Evolutionary conservation across 2,113 vertebrate genomes (phyloP).

Genomic region (Eptatretus burgeri): DNA sequence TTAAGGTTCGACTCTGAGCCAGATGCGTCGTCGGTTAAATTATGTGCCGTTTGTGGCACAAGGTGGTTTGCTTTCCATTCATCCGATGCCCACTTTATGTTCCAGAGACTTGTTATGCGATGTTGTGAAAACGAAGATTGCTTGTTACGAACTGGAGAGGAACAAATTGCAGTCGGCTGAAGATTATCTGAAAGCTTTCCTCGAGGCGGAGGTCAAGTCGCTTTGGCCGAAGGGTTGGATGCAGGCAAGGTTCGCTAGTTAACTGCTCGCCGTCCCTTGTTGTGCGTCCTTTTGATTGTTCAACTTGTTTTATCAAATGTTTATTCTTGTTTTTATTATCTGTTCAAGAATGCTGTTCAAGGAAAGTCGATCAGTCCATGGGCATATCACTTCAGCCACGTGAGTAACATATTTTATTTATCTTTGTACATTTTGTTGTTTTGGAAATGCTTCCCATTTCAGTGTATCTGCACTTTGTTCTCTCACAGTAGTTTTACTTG

Average conservation of each 20-base stretch:
- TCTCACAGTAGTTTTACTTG: too few relatives aligned
- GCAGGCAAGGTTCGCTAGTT: conserved; percentile 27
- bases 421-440: too few relatives aligned
- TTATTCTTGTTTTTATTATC: conserved; percentile 11
- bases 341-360: conserved; percentile 33
- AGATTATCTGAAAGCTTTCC: conserved; percentile 43
- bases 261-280: not conserved
- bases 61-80: too few relatives aligned
- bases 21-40: too few relatives aligned
- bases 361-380: conserved; percentile 34
- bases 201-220: conserved; percentile 48
- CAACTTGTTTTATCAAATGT: conserved; percentile 7
- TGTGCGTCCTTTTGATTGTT: not conserved
- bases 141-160: conserved; percentile 25
- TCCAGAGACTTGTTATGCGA: conserved; percentile 39
- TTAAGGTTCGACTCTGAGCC: conserved; percentile 29
- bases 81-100: conserved; percentile 11
- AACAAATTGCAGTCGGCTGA: conserved; percentile 30
- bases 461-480: too few relatives aligned
- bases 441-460: too few relatives aligned
- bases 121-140: conserved; percentile 37
- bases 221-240: conserved; percentile 97
- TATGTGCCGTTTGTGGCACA: too few relatives aligned
- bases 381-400: conserved; percentile 24
- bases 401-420: conserved; percentile 19